phyloP scores from a whole-genome alignment of 1,140 invertebrate genomes.

The Augochlora pura region DNA sequence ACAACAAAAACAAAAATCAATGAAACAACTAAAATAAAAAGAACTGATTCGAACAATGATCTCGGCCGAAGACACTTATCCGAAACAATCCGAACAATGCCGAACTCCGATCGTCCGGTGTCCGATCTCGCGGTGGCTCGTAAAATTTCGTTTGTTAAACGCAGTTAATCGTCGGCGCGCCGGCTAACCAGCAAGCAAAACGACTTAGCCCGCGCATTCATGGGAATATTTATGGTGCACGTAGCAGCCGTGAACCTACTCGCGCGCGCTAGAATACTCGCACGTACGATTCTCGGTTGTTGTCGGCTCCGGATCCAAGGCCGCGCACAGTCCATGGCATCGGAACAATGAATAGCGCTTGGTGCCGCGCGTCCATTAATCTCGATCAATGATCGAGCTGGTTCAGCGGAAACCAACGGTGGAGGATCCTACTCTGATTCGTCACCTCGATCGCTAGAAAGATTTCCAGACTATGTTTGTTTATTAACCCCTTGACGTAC shows the following conservation, averaged over 20 bases:
- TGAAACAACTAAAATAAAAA: too few species aligned
- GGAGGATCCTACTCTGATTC: not conserved
- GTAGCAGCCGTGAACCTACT: constrained; percentile 42
- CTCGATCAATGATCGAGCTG: constrained; percentile 13
- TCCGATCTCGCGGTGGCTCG: constrained; percentile 3
- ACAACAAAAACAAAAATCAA: too few species aligned
- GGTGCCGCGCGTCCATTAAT: constrained; percentile 14
- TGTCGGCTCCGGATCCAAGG: constrained; percentile 27
- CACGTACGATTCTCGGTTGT: not conserved
- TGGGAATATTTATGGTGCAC: constrained; percentile 58
- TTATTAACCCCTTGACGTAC: too few species aligned
- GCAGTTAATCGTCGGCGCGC: constrained; percentile 21
- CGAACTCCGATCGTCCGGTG: not conserved
- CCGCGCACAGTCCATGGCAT: not conserved
- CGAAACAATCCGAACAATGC: too few species aligned
- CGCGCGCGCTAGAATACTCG: not conserved
- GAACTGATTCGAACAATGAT: too few species aligned
- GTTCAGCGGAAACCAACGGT: not conserved
- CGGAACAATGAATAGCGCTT: constrained; percentile 27
- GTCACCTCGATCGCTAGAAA: not conserved
- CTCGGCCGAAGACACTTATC: too few species aligned
- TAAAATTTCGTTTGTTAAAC: constrained; percentile 42
- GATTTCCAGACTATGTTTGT: not conserved
- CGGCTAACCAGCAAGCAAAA: constrained; percentile 11
- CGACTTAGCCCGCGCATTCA: constrained; percentile 1